Percentiles rank a stretch among this genome's conserved stretches.
These are phyloP conservation scores for Rhinophrynus dorsalis DNA, from an alignment of 2,797 vertebrate genomes.

Conservation along the genomic window DNA sequence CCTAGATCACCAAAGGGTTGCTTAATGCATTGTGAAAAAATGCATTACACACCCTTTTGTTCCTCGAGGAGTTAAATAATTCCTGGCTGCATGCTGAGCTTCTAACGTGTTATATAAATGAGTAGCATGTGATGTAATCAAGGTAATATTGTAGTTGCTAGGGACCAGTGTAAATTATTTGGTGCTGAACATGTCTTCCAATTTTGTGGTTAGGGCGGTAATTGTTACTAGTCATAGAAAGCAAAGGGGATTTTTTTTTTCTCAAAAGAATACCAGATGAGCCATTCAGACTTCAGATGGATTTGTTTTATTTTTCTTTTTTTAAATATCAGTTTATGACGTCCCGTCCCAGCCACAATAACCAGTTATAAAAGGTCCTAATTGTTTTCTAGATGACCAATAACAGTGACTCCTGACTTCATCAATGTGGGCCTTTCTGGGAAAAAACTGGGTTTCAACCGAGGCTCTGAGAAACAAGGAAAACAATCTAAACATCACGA, in stretches of 20 bases:
- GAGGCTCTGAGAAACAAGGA: neutral
- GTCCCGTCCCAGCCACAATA: conserved; percentile 38
- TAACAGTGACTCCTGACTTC: conserved; percentile 8
- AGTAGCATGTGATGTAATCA: conserved; percentile 7
- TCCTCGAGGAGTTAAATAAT: neutral
- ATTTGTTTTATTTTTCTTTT: conserved; percentile 38
- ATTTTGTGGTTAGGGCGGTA: conserved; percentile 39
- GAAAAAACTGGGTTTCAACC: conserved; percentile 20
- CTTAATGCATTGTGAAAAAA: too few relatives aligned
- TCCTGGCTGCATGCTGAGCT: neutral
- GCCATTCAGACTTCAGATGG: conserved; percentile 20
- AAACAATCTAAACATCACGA: neutral
- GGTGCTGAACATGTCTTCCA: conserved; percentile 30
- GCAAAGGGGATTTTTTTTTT: conserved; percentile 16
- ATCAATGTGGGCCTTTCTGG: conserved; percentile 22
- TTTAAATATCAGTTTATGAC: conserved; percentile 30
- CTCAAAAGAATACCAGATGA: conserved; percentile 28
- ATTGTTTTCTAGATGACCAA: conserved; percentile 29
- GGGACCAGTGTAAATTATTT: conserved; percentile 28
- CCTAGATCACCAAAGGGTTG: too few relatives aligned
- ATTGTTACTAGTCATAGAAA: conserved; percentile 44
- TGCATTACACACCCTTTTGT: too few relatives aligned
- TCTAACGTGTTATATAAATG: neutral
- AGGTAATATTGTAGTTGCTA: conserved; percentile 39
- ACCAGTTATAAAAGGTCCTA: conserved; percentile 38